A percentile compares a stretch with the other conserved stretches of the same genome.
phyloP scores from a whole-genome alignment of 2,113 vertebrate species.

The Leptobrachium leishanense region DNA sequence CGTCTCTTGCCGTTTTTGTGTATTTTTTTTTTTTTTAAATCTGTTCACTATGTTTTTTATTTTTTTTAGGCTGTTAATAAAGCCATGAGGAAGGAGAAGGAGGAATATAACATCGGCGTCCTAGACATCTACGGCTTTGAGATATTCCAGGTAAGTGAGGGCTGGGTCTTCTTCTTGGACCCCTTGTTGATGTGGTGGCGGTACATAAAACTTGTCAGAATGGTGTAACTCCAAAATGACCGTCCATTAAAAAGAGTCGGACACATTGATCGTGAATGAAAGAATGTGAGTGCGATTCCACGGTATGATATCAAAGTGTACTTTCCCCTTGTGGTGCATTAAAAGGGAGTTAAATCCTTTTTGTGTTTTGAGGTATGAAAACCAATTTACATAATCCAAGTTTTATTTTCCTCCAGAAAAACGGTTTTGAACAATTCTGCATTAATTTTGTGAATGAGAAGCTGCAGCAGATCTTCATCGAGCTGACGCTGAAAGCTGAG shows the following conservation, averaged over 20 bases:
- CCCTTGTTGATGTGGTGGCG: background rate
- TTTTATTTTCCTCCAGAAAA: conserved; percentile 62
- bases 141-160: conserved; percentile 74
- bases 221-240: background rate
- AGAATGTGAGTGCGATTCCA: no score
- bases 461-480: conserved; percentile 81
- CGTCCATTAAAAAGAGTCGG: no score
- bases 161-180: background rate
- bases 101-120: conserved; percentile 77
- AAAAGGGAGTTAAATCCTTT: no score
- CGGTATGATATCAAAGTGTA: no score
- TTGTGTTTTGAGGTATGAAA: no score
- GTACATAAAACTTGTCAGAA: background rate
- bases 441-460: conserved; percentile 85
- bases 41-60: background rate
- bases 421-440: conserved; percentile 81
- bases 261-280: no score
- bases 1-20: background rate
- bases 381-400: background rate
- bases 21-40: background rate
- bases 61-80: conserved; percentile 69
- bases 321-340: no score
- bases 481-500: conserved; percentile 79
- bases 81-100: conserved; percentile 76
- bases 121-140: conserved; percentile 82